Evolutionary conservation across 2,113 vertebrate species (phyloP), one percentile per base, ranked within the genome.

Genomic region (Psilopsiagon aymara): DNA sequence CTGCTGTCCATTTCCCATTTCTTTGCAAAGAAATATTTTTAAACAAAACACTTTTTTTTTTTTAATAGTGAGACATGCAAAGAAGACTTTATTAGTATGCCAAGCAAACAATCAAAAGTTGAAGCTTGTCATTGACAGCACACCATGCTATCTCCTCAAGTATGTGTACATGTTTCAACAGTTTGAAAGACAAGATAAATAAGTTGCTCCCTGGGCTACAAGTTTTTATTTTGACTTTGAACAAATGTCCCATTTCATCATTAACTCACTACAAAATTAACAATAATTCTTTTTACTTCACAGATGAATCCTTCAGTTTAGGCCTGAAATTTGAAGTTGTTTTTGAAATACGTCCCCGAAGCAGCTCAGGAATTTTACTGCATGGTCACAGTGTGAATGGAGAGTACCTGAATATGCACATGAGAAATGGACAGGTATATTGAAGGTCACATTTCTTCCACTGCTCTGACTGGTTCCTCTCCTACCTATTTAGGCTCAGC

Each of bases 271-370:
- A 76, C 29, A 71, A 87, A 87, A 85, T 46, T 1, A 87, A 53
- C 55, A 10, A 70, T 66, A 17, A 17, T 25, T 86, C 14, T 87
- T 91, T 90, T 80, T 92, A 75, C 47, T 71, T 86, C 59, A 69
- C 97, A 99, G 99, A 99, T 90, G 98, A 99, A 79, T 98, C 99
- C 15, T 99, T 99, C 92, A 97, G 98, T 74, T 97, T 99, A 69
- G 99, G 99, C 13, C 81, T 98, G 75, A 99, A 97, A 87, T 99
- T 99, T 97, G 98, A 99, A 97, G 97, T 99, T 92, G 97, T 97
- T 90, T 98, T 99, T 97, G 99, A 99, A 97, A 97, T 99, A 93
- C 99, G 99, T 55, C 99, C 99, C 64, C 98, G 98, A 96, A 98
- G 98, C 97, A 98, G 97, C 41, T 98, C 99, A 4, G 99, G 98